Evolutionary conservation across 2,888 invertebrate species (phyloP).

Genomic region (Tachystola acroxantha): DNA sequence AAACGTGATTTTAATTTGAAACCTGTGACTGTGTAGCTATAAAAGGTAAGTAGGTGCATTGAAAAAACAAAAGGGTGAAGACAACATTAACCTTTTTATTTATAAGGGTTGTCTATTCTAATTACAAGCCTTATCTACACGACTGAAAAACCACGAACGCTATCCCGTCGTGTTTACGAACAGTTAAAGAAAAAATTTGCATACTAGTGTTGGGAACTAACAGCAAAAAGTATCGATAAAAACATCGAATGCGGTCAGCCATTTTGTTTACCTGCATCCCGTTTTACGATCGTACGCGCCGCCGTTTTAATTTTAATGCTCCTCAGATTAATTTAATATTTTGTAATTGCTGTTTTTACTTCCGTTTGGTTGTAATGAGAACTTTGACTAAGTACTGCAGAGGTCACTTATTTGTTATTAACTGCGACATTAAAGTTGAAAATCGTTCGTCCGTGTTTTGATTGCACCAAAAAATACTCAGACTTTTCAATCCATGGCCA

Average conservation of each 20-base stretch:
- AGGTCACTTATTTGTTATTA: too few species aligned
- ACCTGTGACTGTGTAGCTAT: too few species aligned
- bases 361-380: constrained; percentile 45
- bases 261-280: constrained; percentile 45
- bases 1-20: too few species aligned
- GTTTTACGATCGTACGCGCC: constrained; percentile 42
- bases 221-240: constrained; percentile 16
- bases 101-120: constrained; percentile 12
- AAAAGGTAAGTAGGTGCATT: too few species aligned
- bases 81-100: constrained; percentile 29
- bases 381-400: constrained; percentile 32
- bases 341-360: constrained; percentile 53
- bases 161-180: background rate
- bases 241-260: constrained; percentile 26
- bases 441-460: too few species aligned
- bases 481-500: too few species aligned
- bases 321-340: constrained; percentile 53
- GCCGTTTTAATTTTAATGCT: constrained; percentile 32
- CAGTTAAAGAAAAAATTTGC: constrained; percentile 1
- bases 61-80: constrained; percentile 18
- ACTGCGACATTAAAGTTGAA: too few species aligned
- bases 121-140: constrained; percentile 22
- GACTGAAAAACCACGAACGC: constrained; percentile 9
- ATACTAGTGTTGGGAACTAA: background rate
- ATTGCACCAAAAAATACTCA: too few species aligned